These are phyloP conservation scores for Characodon lateralis DNA, from an alignment of 2,797 vertebrate species.

Conservation along the genomic window DNA sequence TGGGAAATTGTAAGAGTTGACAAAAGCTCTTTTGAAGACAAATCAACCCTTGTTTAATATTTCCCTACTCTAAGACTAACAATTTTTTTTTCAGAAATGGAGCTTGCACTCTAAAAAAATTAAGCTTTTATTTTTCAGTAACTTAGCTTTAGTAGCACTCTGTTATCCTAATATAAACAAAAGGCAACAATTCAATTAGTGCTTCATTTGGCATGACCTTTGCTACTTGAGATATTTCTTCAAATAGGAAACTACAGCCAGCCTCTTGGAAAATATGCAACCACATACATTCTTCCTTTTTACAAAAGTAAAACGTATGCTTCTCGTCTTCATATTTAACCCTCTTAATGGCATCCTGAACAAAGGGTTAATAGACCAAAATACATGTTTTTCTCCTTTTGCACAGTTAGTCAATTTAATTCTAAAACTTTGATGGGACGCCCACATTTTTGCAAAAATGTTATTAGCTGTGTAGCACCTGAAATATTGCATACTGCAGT, in stretches of 20 bases:
- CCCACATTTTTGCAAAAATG: no score
- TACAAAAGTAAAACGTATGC: slow-evolving; percentile 10
- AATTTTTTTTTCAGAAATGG: slow-evolving; percentile 40
- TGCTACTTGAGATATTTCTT: slow-evolving; percentile 23
- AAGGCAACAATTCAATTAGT: slow-evolving; percentile 41
- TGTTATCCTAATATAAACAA: slow-evolving; percentile 57
- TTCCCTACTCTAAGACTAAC: background rate
- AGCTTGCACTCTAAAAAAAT: slow-evolving; percentile 41
- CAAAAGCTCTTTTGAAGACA: slow-evolving; percentile 78
- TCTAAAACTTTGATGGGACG: no score
- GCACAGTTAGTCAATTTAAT: no score
- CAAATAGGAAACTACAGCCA: background rate
- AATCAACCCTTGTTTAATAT: slow-evolving; percentile 78
- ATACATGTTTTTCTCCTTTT: no score
- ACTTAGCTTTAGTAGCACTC: slow-evolving; percentile 42
- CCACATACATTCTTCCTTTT: slow-evolving; percentile 9
- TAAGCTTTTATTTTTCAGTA: slow-evolving; percentile 30
- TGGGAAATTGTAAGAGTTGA: slow-evolving; percentile 74
- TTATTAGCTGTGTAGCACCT: no score
- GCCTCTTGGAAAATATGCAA: slow-evolving; percentile 12
- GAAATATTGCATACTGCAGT: no score
- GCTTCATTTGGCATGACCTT: slow-evolving; percentile 32
- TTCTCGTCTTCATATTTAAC: slow-evolving; percentile 7
- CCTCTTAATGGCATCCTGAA: background rate
- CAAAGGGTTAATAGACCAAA: no score